These are phyloP conservation scores for Drosophila sp. DNA, from an alignment of 1,140 invertebrate genomes.

Conservation along the genomic window DNA sequence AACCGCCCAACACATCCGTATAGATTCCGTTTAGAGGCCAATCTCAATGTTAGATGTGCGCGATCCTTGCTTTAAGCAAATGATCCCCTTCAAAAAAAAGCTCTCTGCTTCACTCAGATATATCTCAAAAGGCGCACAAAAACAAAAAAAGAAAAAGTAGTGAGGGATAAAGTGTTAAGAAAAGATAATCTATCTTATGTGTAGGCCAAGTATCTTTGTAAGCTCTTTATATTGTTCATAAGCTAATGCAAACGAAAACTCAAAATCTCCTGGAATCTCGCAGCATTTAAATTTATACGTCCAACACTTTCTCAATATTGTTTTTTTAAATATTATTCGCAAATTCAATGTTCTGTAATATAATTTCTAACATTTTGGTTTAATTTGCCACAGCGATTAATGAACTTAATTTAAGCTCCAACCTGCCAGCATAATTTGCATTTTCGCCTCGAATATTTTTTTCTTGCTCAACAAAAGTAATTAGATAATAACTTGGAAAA, in stretches of 20 bases:
- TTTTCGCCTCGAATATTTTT: conserved; percentile 45
- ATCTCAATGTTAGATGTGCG: conserved; percentile 33
- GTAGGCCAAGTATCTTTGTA: conserved; percentile 75
- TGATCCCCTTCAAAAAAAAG: conserved; percentile 15
- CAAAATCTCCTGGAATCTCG: conserved; percentile 42
- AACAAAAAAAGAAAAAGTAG: conserved; percentile 3
- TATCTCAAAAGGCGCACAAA: conserved; percentile 67
- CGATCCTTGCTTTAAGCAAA: conserved; percentile 56
- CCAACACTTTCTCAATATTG: conserved; percentile 2
- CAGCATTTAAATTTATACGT: conserved; percentile 12
- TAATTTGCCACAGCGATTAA: conserved; percentile 15
- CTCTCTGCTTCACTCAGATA: conserved; percentile 39
- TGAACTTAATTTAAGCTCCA: conserved; percentile 43
- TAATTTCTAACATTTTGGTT: conserved; percentile 34
- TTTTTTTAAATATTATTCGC: conserved; percentile 12
- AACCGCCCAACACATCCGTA: conserved; percentile 81
- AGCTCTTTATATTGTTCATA: conserved; percentile 48
- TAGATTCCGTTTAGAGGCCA: conserved; percentile 46
- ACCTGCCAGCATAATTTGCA: conserved; percentile 78
- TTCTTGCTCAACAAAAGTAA: conserved; percentile 40
- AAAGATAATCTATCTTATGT: conserved; percentile 24
- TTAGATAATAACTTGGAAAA: conserved; percentile 17
- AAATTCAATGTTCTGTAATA: conserved; percentile 50
- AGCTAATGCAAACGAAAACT: conserved; percentile 14
- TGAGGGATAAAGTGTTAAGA: conserved; percentile 17